phyloP scores from a whole-genome alignment of 2,797 vertebrate genomes.

The Dermochelys coriacea region DNA sequence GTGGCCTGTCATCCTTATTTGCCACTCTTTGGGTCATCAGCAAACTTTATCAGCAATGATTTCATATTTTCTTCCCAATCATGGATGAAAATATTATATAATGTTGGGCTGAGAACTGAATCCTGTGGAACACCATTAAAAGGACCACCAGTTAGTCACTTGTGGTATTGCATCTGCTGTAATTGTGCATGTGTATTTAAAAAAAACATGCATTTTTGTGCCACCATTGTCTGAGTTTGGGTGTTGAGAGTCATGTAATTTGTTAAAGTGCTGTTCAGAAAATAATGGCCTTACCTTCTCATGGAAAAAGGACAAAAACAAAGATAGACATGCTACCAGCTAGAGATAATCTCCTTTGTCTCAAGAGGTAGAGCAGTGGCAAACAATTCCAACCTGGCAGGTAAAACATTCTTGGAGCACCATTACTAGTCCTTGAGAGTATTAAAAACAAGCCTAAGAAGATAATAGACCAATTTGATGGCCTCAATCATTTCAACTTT shows the following conservation, averaged over 20 bases:
- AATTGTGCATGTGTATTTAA: not conserved
- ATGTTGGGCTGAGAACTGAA: not conserved
- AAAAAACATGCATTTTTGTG: not conserved
- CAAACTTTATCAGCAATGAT: not conserved
- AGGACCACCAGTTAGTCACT: not conserved
- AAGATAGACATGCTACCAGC: not conserved
- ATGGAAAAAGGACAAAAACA: not conserved
- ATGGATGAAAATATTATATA: not conserved
- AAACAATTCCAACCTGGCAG: slow-evolving; percentile 20
- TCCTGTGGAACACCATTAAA: not conserved
- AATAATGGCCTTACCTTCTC: not conserved
- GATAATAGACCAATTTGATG: not conserved
- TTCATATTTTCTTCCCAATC: not conserved
- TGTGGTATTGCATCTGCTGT: not conserved
- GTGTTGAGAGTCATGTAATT: slow-evolving; percentile 1
- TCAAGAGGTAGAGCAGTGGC: not conserved
- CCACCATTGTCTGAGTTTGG: not conserved
- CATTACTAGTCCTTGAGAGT: not conserved
- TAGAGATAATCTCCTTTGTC: slow-evolving; percentile 10
- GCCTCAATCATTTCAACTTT: slow-evolving; percentile 17
- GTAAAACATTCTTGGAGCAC: slow-evolving; percentile 29
- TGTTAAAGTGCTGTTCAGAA: not conserved
- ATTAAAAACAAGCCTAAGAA: slow-evolving; percentile 15
- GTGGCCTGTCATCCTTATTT: not conserved
- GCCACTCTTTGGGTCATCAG: not conserved